A percentile compares a stretch with the other conserved stretches of the same genome.
These are phyloP conservation scores for Acrossocheilus wenchowensis DNA, from an alignment of 2,797 vertebrate species.

Conservation along the genomic window DNA sequence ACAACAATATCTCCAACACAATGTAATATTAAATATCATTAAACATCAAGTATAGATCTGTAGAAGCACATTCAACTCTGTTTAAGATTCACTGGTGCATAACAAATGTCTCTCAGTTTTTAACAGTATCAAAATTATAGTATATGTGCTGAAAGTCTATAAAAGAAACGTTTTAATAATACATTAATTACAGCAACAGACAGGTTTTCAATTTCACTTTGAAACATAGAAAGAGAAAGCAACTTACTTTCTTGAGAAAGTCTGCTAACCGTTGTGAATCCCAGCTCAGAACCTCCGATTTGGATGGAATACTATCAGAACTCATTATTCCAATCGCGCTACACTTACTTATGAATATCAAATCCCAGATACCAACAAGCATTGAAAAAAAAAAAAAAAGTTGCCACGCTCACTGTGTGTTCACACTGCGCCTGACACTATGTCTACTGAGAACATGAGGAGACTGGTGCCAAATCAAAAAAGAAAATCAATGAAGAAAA, in stretches of 20 bases:
- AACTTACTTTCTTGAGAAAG: slow-evolving; percentile 77
- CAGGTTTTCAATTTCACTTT: neutral
- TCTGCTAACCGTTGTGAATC: slow-evolving; percentile 72
- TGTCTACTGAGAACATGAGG: neutral
- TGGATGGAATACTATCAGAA: slow-evolving; percentile 65
- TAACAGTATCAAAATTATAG: neutral
- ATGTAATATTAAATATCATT: neutral
- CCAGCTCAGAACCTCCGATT: slow-evolving; percentile 76
- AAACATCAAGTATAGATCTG: neutral
- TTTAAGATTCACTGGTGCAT: neutral
- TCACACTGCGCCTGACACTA: slow-evolving; percentile 21
- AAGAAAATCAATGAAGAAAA: neutral
- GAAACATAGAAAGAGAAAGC: neutral
- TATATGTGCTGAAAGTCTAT: neutral
- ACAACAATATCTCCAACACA: neutral
- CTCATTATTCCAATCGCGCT: slow-evolving; percentile 67
- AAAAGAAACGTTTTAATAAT: neutral
- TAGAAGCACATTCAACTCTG: neutral
- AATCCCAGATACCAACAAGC: slow-evolving; percentile 15
- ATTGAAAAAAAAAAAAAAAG: neutral
- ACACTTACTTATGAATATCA: slow-evolving; percentile 16
- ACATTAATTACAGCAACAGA: neutral
- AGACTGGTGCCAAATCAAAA: neutral
- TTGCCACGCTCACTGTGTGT: neutral
- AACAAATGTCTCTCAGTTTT: neutral